Evolutionary conservation across 2,888 invertebrate species (phyloP).

Genomic region (Falcaria lacertinaria): DNA sequence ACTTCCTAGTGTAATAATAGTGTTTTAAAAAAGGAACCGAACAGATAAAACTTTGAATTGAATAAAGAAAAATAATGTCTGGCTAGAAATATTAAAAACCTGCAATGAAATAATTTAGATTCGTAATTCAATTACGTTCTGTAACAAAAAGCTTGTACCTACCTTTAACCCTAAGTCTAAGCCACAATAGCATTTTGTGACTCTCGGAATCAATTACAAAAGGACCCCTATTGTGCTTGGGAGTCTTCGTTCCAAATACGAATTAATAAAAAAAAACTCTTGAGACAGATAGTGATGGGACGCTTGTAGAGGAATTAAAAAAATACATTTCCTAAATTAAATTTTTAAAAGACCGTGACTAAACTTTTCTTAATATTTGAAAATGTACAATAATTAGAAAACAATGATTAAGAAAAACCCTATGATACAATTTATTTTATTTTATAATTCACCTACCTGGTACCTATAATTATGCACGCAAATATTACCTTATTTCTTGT

Average conservation of each 20-base stretch:
- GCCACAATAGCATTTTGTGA: constrained; percentile 30
- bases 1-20: too few relatives aligned
- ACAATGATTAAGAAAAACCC: too few relatives aligned
- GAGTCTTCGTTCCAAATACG: constrained; percentile 37
- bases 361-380: too few relatives aligned
- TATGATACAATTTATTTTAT: too few relatives aligned
- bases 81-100: constrained; percentile 11
- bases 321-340: too few relatives aligned
- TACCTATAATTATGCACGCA: too few relatives aligned
- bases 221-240: constrained; percentile 33
- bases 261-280: constrained; percentile 23
- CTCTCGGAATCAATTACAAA: constrained; percentile 54
- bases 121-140: constrained; percentile 42
- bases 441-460: too few relatives aligned
- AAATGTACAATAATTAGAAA: too few relatives aligned
- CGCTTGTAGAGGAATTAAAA: too few relatives aligned
- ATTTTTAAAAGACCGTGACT: too few relatives aligned
- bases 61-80: neutral
- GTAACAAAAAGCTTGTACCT: constrained; percentile 36
- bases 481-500: too few relatives aligned
- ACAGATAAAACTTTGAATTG: neutral
- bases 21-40: neutral
- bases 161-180: constrained; percentile 43
- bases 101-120: constrained; percentile 37
- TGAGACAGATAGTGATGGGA: constrained; percentile 5